A percentile compares a stretch with the other conserved stretches of the same genome.
Evolutionary conservation across 2,113 vertebrate genomes (phyloP).

Genomic region (Nyctereutes procyonoides): DNA sequence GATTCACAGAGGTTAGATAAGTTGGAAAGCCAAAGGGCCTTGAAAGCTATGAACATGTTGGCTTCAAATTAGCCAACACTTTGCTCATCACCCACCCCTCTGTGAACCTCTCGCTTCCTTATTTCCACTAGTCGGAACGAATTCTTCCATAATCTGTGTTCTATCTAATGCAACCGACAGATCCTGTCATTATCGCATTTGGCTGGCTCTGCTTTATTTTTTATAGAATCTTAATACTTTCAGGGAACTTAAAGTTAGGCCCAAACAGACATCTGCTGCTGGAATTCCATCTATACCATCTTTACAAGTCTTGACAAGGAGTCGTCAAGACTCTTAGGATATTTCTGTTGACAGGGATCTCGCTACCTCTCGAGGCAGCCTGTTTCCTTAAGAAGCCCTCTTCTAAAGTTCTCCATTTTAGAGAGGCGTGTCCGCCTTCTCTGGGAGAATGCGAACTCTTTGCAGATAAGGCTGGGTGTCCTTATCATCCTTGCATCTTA

Average conservation of each 20-base stretch:
- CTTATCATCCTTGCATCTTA: conserved; percentile 45
- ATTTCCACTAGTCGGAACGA: neutral
- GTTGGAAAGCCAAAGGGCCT: neutral
- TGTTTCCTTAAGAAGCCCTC: neutral
- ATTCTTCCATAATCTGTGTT: conserved; percentile 11
- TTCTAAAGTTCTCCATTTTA: conserved; percentile 30
- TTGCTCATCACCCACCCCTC: neutral
- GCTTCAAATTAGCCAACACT: conserved; percentile 13
- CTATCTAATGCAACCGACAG: neutral
- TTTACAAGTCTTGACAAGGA: neutral
- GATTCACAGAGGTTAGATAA: conserved; percentile 52
- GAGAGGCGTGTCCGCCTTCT: neutral
- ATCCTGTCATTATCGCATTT: neutral
- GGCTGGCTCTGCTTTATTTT: conserved; percentile 21
- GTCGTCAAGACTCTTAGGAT: neutral
- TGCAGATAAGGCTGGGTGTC: neutral
- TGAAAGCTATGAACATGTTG: neutral
- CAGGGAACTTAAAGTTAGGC: neutral
- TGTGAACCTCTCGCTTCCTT: neutral
- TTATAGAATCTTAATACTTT: neutral
- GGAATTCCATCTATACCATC: neutral
- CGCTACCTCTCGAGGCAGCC: neutral
- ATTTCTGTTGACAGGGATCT: neutral
- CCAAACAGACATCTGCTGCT: neutral
- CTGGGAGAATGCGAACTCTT: neutral